Conservation (phyloP, 2,797 vertebrate genomes). For the Mus caroli region DNA sequence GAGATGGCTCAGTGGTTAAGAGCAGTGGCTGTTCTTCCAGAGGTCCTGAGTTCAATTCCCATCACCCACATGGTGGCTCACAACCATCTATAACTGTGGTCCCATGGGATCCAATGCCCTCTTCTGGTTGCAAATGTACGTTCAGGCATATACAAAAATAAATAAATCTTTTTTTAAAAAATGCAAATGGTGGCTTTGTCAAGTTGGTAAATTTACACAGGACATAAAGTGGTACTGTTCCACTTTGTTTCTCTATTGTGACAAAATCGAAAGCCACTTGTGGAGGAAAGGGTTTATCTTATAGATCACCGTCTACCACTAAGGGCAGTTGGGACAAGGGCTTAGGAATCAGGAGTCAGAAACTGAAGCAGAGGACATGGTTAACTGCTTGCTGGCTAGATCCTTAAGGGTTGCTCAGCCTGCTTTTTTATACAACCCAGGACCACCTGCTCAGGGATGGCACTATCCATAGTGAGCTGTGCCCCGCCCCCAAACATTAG, state of each 20-base stretch:
- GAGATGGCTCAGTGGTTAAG: too few relatives aligned
- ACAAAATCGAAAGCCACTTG: background rate
- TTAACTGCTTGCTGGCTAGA: background rate
- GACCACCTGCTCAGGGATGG: background rate
- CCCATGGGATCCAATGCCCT: too few relatives aligned
- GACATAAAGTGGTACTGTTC: background rate
- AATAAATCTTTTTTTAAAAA: too few relatives aligned
- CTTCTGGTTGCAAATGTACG: too few relatives aligned
- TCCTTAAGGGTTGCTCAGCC: background rate
- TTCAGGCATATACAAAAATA: too few relatives aligned
- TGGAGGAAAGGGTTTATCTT: background rate
- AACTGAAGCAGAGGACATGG: background rate
- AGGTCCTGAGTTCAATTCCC: too few relatives aligned
- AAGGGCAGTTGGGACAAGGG: background rate
- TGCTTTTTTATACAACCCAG: background rate
- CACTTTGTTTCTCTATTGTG: background rate
- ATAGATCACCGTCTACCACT: background rate
- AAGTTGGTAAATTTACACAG: conserved; percentile 10
- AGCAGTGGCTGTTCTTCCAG: too few relatives aligned
- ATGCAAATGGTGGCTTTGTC: background rate
- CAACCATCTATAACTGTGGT: too few relatives aligned
- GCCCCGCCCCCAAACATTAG: background rate
- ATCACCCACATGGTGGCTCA: too few relatives aligned
- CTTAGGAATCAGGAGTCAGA: background rate
- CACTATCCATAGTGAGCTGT: background rate